These are phyloP conservation scores for Drosophila barbarae DNA, from an alignment of 2,888 invertebrate species.

Conservation along the genomic window DNA sequence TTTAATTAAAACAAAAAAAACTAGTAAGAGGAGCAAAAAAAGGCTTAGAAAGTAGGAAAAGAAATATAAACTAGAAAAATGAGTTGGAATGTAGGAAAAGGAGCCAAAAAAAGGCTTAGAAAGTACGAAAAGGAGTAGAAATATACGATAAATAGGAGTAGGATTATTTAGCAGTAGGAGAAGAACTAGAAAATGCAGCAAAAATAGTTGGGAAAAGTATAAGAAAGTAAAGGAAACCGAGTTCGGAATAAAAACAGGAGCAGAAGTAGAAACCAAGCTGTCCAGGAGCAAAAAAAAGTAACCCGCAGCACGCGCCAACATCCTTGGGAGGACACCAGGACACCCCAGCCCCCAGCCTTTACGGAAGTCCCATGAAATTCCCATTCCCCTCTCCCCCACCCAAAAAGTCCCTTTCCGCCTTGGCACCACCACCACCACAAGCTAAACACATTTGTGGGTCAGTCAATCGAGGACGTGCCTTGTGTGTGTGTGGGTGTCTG, in stretches of 20 bases:
- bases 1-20: too few relatives aligned
- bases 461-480: slow-evolving; percentile 56
- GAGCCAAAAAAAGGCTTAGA: not conserved
- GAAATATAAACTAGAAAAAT: not conserved
- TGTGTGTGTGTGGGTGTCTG: slow-evolving; percentile 43
- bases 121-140: too few relatives aligned
- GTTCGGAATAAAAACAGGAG: not conserved
- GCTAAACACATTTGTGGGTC: slow-evolving; percentile 61
- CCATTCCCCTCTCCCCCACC: not conserved
- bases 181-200: too few relatives aligned
- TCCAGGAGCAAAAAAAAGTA: slow-evolving; percentile 25
- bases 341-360: not conserved
- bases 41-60: too few relatives aligned
- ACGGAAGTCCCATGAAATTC: not conserved
- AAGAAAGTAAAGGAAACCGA: not conserved
- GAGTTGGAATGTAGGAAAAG: not conserved
- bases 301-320: slow-evolving; percentile 48
- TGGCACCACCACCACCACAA: slow-evolving; percentile 10
- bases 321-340: not conserved
- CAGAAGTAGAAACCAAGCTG: not conserved
- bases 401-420: not conserved
- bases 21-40: too few relatives aligned
- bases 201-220: not conserved
- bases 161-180: too few relatives aligned
- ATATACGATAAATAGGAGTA: too few relatives aligned